phyloP scores from a whole-genome alignment of 2,797 vertebrate genomes.

The Furcifer pardalis region DNA sequence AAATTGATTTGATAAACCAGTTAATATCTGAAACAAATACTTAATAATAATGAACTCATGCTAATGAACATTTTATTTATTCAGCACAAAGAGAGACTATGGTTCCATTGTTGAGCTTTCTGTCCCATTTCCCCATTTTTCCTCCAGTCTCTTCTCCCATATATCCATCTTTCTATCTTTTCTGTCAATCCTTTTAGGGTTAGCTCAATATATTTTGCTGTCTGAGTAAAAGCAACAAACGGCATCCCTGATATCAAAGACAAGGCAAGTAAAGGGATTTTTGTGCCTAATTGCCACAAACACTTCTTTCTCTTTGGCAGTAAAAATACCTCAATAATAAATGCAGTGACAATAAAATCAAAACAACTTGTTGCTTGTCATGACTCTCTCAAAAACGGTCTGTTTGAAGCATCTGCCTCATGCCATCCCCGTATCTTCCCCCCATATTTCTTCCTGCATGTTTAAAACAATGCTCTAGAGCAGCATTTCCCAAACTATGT shows the following conservation, averaged over 20 bases:
- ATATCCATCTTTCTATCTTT: fast-evolving
- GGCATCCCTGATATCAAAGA: not conserved
- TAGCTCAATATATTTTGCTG: too few relatives aligned
- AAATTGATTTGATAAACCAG: not conserved
- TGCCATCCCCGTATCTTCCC: not conserved
- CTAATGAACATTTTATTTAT: not conserved
- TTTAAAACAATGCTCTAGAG: not conserved
- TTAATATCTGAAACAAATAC: not conserved
- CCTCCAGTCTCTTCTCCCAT: fast-evolving
- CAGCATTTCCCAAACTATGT: too few relatives aligned
- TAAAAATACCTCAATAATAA: not conserved
- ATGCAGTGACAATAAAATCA: not conserved
- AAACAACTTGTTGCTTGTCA: not conserved
- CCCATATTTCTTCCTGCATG: not conserved
- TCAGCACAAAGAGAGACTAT: too few relatives aligned
- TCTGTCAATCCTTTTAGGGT: not conserved
- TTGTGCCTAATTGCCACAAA: not conserved
- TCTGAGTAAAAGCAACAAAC: not conserved
- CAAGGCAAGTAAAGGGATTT: not conserved
- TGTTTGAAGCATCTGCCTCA: not conserved
- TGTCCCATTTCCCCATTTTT: not conserved
- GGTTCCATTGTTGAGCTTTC: not conserved
- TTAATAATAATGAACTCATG: not conserved
- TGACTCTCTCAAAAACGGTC: not conserved
- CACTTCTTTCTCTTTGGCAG: not conserved